Base-by-base conservation (phyloP, 2,113 vertebrate genomes). In the Amazona guildingii region DNA sequence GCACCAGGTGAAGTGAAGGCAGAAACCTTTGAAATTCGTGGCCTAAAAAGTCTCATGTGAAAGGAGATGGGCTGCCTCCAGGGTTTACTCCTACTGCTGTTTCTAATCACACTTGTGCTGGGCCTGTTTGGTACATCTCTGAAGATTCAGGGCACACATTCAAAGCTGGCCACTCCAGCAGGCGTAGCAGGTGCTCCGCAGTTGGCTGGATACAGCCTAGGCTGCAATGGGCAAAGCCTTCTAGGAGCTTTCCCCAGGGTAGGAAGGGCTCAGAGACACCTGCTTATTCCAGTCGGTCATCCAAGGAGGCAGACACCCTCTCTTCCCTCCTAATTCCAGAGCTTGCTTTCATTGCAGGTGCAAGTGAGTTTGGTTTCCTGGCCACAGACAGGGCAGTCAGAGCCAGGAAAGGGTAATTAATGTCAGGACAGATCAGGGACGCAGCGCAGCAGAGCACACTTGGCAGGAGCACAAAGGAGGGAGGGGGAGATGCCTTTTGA, bases 321-420 rank as follows among this genome's bases (percentile, higher is more conserved):
- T 90, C 84, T 90, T 92, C 67, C 87, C 82, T 81, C 57, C 85
- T 70, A 78, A 81, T 35, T 88, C 61, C 69, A 85, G 80, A n/a
- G 59, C 41, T 80, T 55, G 79, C 63, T 94, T 83, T 73, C 41
- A 73, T 86, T 95, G 87, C 88, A 94, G 90, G 88, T 33, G 0
- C 86, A 95, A 94, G 86, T 17, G 9, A 96, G 68, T 78, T 96
- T 91, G 79, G 79, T 95, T 95, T 95, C 80, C 95, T 97, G 95
- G 95, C 96, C 90, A 90, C 93, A 93, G 35, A 77, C 57, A 59
- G 84, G 87, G 93, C 84, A 95, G 69, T 9, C 27, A 1, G 24
- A 95, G 95, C 95, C 95, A 96, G 93, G 33, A 96, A 96, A 96
- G 92, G 93, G 95, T 92, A 96, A 94, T 97, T 95, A 96, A 94